Evolutionary conservation across 1,140 invertebrate species (phyloP), one percentile per base, ranked within the genome.

Genomic region (Papilio polyxenes): DNA sequence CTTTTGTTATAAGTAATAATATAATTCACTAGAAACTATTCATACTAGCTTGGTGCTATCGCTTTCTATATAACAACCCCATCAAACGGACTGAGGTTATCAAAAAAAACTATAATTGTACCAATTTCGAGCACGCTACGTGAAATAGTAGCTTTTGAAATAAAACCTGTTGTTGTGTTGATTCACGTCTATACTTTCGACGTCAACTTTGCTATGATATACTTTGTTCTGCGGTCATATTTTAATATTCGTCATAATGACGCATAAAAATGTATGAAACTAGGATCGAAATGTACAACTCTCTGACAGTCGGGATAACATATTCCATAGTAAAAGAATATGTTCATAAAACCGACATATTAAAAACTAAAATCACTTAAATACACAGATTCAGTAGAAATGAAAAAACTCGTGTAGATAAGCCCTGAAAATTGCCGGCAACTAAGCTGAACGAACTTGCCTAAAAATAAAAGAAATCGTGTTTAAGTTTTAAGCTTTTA

Each of bases 81-180:
- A 65, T 65, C 4, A 65, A 65, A 65, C 23, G 62, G 62, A 65
- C 9, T 31, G 23, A 3, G 62, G 62, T 65, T 23, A 65, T 62
- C 23, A 31, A 65, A 59, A 59, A 65, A 65, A 31, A 65, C 23
- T 9, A 65, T 65, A 65, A 31, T 65, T 31, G 23, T 65, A 65
- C 62, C 62, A 65, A 65, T 65, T 65, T 65, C 23, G 0, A 65
- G 13, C 62, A 65, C 62, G 20, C 62, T 31, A 65, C 62, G 6
- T 65, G 23, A 65, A 65, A 65, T 65, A 13, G 23, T 31, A 31
- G 23, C 10, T 65, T 31, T 65, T 65, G 7, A 11, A 59, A 59
- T 59, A 59, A 65, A 31, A 65, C 62, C 62, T 65, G 23, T 65
- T 65, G 62, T 65, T 65, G 62, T 65, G 62, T 65, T 65, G 56